These are phyloP conservation scores for Stenurella melanura DNA, from an alignment of 2,888 invertebrate species.

Conservation along the genomic window DNA sequence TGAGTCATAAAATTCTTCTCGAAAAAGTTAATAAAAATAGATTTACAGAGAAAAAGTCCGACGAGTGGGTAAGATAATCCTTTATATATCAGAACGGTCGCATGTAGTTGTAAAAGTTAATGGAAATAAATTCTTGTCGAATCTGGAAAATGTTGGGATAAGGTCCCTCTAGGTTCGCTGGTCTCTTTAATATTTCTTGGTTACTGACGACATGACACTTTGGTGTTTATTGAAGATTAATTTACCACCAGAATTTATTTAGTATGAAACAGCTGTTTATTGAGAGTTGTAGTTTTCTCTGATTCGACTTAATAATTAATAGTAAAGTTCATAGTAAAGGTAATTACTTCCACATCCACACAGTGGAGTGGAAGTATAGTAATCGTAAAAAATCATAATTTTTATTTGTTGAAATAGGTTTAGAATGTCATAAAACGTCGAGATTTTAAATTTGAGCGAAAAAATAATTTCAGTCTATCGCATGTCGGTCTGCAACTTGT, in stretches of 20 bases:
- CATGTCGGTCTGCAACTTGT: no score
- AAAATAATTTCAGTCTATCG: no score
- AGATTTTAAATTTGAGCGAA: no score
- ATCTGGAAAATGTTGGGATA: neutral
- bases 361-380: no score
- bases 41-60: neutral
- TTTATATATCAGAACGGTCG: neutral
- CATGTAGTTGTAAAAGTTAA: constrained; percentile 1
- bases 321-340: no score
- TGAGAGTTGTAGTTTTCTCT: neutral
- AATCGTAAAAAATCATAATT: no score
- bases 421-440: no score
- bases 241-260: neutral
- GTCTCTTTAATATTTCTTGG: neutral
- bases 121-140: neutral
- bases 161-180: neutral
- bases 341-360: no score
- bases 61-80: neutral
- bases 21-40: neutral
- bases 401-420: no score
- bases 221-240: neutral
- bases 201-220: neutral
- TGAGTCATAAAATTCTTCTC: neutral
- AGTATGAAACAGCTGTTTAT: neutral
- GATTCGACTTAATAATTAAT: neutral